Conservation (phyloP, 2,797 vertebrate species). For the Pantherophis vulpinus region DNA sequence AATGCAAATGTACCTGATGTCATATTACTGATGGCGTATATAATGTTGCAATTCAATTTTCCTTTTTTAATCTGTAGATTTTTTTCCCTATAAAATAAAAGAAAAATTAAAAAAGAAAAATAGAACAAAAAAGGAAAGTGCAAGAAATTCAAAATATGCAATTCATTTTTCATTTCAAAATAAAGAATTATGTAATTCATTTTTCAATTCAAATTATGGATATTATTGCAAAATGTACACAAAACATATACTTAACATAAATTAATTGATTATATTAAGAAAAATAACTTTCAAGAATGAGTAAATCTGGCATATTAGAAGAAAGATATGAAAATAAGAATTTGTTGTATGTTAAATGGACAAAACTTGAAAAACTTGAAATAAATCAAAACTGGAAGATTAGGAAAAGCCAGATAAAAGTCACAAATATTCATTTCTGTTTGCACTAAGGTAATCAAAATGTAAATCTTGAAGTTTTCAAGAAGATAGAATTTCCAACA, state of each 20-base stretch:
- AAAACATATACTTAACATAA: background rate
- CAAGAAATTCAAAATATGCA: background rate
- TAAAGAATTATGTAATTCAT: background rate
- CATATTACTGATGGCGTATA: background rate
- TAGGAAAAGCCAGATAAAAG: background rate
- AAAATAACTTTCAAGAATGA: background rate
- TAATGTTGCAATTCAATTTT: background rate
- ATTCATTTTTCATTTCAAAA: background rate
- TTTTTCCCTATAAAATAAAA: background rate
- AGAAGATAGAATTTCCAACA: conserved; percentile 44
- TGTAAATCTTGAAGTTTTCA: conserved; percentile 36
- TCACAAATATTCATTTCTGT: background rate
- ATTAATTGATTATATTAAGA: background rate
- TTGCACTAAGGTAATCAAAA: conserved; percentile 40
- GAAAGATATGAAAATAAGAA: background rate
- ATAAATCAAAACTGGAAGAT: background rate
- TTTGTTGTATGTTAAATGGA: background rate
- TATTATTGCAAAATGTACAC: background rate
- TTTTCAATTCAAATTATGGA: background rate
- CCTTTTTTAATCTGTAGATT: background rate
- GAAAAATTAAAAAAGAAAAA: background rate
- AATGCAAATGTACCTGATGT: background rate
- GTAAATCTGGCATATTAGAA: background rate
- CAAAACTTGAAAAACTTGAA: background rate
- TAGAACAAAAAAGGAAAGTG: background rate